These are phyloP conservation scores for Gouania willdenowi DNA, from an alignment of 2,797 vertebrate genomes.

Conservation along the genomic window DNA sequence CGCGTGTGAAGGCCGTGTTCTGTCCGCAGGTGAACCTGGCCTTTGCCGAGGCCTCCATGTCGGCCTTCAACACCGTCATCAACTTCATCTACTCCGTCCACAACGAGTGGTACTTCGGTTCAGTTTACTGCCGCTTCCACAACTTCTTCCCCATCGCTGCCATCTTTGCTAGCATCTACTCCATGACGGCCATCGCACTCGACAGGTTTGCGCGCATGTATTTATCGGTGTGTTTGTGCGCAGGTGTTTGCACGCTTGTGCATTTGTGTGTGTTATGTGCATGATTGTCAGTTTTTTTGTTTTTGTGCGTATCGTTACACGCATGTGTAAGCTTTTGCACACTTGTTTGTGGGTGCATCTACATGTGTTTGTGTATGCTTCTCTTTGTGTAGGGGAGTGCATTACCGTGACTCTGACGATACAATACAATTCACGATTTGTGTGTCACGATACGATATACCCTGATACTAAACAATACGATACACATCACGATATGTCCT, in stretches of 20 bases:
- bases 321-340: too few relatives aligned
- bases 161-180: conserved; percentile 93
- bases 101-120: conserved; percentile 94
- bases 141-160: conserved; percentile 95
- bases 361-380: too few relatives aligned
- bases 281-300: background rate
- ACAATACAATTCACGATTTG: too few relatives aligned
- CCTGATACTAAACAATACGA: too few relatives aligned
- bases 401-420: too few relatives aligned
- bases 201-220: conserved; percentile 78
- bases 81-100: conserved; percentile 90
- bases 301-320: too few relatives aligned
- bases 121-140: conserved; percentile 91
- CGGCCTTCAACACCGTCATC: conserved; percentile 89
- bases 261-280: background rate
- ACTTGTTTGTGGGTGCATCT: too few relatives aligned
- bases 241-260: background rate
- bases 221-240: background rate
- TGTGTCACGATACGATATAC: too few relatives aligned
- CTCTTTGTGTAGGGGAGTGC: too few relatives aligned
- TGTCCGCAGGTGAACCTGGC: conserved; percentile 73
- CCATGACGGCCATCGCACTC: conserved; percentile 89
- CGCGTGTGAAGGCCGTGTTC: too few relatives aligned
- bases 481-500: too few relatives aligned
- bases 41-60: conserved; percentile 89